Evolutionary conservation across 1,140 invertebrate species (phyloP), one percentile per base, ranked within the genome.

Genomic region (Pogonognathellus flavescens): DNA sequence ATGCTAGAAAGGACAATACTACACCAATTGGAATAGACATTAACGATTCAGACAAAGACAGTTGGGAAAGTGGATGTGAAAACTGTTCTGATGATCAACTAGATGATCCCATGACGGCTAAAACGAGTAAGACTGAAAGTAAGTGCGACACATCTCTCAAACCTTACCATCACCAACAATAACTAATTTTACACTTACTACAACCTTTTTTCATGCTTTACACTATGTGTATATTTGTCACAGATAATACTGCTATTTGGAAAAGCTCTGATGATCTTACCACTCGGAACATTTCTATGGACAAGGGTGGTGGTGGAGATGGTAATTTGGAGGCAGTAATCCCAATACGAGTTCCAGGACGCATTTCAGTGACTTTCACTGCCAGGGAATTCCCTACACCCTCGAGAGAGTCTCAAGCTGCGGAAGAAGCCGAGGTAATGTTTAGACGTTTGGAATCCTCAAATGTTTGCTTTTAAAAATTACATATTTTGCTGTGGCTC

Each of bases 381-480:
- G 93, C 93, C 13, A 91, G 96, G 84, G 92, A 92, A 66, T 96
- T 97, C 90, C 94, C 95, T 5, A 97, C 96, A 13, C 95, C 96
- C 1, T 93, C 93, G 22, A 91, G 96, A 89, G 96, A 97, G 90
- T 97, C 95, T 8, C 92, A 92, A 85, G 92, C 92, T 16, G 89
- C 91, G 1, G 93, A 95, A 89, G 96, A 97, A 91, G 92, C 95
- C 89, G 94, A 95, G 90, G 94, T 93, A 41, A 41, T 41, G n/a
- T n/a, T n/a, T n/a, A n/a, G n/a, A n/a, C n/a, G n/a, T n/a, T n/a
- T 41, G 31, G 6, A 41, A 41, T 41, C 6, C 31, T 41, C 31
- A 41, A 41, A 6, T 3, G 31, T 41, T 41, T 41, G 31, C 31
- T 41, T 41, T 41, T 41, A 41, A 41, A 41, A 41, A 6, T 6